phyloP scores from a whole-genome alignment of 1,140 invertebrate species.

The Solen grandis region DNA sequence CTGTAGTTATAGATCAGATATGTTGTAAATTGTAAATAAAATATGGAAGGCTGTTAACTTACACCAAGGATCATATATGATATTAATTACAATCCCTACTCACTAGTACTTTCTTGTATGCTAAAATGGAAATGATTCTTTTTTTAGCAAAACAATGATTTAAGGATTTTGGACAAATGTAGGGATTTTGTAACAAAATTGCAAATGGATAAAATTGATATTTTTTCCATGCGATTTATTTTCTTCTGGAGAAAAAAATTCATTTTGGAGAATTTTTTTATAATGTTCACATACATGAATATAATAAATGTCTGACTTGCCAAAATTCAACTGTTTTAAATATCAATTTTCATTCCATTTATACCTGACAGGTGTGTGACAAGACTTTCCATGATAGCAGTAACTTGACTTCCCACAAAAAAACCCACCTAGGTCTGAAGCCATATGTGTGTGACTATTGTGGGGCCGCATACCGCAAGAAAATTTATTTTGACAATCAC shows the following conservation, averaged over 20 bases:
- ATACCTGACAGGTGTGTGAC: background rate
- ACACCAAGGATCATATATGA: background rate
- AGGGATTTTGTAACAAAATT: too few relatives aligned
- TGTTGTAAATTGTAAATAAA: background rate
- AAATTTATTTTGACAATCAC: conserved; percentile 22
- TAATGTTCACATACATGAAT: background rate
- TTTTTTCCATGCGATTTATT: background rate
- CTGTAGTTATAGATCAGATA: too few relatives aligned
- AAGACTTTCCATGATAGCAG: background rate
- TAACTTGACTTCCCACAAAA: background rate
- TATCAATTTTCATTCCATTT: background rate
- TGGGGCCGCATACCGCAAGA: conserved; percentile 21
- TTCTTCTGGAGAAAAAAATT: background rate
- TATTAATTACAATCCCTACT: background rate
- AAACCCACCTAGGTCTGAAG: background rate
- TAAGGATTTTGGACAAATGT: too few relatives aligned
- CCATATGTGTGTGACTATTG: conserved; percentile 32
- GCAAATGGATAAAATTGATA: background rate
- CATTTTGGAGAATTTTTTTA: background rate
- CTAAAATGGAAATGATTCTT: background rate
- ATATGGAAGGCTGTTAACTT: background rate
- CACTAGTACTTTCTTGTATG: background rate
- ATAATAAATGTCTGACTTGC: background rate
- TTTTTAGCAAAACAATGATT: background rate
- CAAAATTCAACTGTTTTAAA: background rate